Evolutionary conservation across 2,888 invertebrate species (phyloP), one percentile per base, ranked within the genome.

Genomic region (Cordylochernes scorpioides): DNA sequence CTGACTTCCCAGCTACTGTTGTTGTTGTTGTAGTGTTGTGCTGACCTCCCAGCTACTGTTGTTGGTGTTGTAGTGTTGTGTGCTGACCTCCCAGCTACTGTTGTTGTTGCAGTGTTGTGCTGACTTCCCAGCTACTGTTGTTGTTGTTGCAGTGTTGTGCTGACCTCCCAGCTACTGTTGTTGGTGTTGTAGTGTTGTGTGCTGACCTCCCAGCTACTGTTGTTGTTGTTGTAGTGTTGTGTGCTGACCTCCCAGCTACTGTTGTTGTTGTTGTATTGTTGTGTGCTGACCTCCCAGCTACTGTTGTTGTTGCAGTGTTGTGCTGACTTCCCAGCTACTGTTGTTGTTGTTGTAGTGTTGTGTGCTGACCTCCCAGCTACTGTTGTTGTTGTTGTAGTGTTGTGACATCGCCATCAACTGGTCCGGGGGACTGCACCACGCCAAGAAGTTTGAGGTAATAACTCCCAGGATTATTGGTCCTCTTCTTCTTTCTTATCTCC

Each of bases 331-430:
- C 94, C 94, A 36, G 18, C 25, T 6, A 30, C 18, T n/a, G 27
- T 35, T 21, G 12, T 27, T 27, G 27, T 29, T 29, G n/a, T 39
- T 30, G 12, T 24, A 35, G 39, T 31, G 36, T 30, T 82, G 80
- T 54, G 94, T n/a, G n/a, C n/a, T n/a, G n/a, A n/a, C n/a, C n/a
- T n/a, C 24, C 3, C 17, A 36, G 18, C 25, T 6, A 30, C 18
- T n/a, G 27, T 35, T 21, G 12, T 27, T 27, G 27, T 29, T 29
- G n/a, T 39, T 30, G 12, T 24, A 35, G 39, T 31, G 36, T 30
- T 82, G 80, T 54, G 94, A 97, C 54, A 88, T 97, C 39, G 94
- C 94, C 8, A 74, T 99, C 22, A 97, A 97, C 54, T 99, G 97
- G 97, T 82, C 88, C 1, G 94, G 97, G 6, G 97, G 97, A 0